A percentile compares a stretch with the other conserved stretches of the same genome.
phyloP scores from a whole-genome alignment of 2,797 vertebrate species.

The Pelodytes ibericus region DNA sequence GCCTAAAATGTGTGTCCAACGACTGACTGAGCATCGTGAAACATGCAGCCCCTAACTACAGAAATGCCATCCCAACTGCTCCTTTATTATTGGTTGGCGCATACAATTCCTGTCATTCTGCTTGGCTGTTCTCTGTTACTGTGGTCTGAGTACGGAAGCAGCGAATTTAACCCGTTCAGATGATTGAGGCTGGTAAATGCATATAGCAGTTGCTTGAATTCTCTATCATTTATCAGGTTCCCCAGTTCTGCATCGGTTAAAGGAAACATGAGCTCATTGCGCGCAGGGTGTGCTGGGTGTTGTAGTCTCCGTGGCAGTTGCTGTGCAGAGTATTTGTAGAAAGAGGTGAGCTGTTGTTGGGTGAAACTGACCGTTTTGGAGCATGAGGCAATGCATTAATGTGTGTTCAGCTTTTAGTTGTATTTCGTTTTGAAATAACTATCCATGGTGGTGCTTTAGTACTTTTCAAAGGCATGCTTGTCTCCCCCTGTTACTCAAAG shows the following conservation, averaged over 20 bases:
- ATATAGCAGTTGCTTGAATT: background rate
- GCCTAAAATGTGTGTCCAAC: no score
- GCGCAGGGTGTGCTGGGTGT: slow-evolving; percentile 22
- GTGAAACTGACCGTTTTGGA: background rate
- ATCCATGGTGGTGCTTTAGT: background rate
- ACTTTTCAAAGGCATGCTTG: no score
- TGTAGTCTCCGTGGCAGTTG: slow-evolving; percentile 21
- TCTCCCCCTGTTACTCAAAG: no score
- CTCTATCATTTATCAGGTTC: background rate
- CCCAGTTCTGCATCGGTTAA: background rate
- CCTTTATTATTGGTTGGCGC: no score
- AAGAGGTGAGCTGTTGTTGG: background rate
- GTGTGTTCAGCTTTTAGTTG: background rate
- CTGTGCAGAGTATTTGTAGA: slow-evolving; percentile 20
- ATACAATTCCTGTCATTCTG: no score
- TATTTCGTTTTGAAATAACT: background rate
- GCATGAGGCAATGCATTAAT: background rate
- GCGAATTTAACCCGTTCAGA: background rate
- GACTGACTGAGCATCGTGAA: no score
- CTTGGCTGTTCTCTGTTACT: no score
- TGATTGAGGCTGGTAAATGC: no score
- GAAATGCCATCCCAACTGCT: no score
- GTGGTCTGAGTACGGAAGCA: no score
- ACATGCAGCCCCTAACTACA: no score
- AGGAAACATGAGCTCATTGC: background rate